A percentile compares a stretch with the other conserved stretches of the same genome.
Evolutionary conservation across 2,113 vertebrate genomes (phyloP).

Genomic region (Urocolius indicus): DNA sequence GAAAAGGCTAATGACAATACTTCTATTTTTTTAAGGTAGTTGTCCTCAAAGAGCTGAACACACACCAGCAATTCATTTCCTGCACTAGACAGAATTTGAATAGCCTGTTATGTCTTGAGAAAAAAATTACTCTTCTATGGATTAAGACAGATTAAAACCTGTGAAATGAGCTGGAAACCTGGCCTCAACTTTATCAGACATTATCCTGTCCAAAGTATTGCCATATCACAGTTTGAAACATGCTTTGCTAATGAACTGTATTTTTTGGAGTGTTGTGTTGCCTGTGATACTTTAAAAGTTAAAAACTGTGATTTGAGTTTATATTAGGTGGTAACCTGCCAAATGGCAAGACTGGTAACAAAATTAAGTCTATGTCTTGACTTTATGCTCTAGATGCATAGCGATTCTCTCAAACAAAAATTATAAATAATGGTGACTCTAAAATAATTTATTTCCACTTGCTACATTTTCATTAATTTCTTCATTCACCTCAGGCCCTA

Average conservation of each 20-base stretch:
- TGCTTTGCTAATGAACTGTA: background rate
- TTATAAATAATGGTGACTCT: no score
- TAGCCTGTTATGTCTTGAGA: background rate
- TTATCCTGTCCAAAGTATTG: background rate
- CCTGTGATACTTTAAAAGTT: background rate
- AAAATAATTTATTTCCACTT: background rate
- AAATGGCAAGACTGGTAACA: background rate
- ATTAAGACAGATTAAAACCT: background rate
- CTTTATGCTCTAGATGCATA: background rate
- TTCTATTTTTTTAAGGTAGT: background rate
- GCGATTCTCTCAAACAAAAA: background rate
- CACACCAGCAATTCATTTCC: background rate
- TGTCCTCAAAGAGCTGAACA: slow-evolving; percentile 7
- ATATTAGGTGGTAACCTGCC: background rate
- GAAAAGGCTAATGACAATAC: background rate
- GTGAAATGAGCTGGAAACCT: slow-evolving; percentile 18
- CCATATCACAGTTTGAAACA: background rate
- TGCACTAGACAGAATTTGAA: background rate
- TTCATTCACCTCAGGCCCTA: background rate
- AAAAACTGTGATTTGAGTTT: background rate
- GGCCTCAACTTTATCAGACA: background rate
- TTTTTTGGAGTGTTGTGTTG: background rate
- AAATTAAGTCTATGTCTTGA: background rate
- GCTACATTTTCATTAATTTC: background rate
- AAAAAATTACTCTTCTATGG: background rate